Base-by-base conservation (phyloP, 1,140 invertebrate species). In the Heliconius melpomene region DNA sequence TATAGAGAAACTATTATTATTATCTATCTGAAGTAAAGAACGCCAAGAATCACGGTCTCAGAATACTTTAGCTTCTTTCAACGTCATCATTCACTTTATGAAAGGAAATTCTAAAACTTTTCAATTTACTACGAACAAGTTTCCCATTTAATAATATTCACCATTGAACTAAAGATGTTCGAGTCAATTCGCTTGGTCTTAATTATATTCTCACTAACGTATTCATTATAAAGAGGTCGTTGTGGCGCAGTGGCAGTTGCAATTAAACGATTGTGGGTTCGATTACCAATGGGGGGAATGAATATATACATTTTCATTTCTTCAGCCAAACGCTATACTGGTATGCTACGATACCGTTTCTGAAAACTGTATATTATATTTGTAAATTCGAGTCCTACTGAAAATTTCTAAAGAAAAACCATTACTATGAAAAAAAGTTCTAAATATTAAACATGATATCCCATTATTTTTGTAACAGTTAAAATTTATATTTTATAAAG, bases 101-200 rank as follows among this genome's bases (percentile, higher is more conserved):
- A 57, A 57, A 57, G 54, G 54, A 57, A 57, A 57, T 57, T 57
- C 54, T 57, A 57, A 57, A 57, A 57, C 54, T 57, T 57, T 57
- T 57, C 54, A 57, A 57, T 57, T 57, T 57, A 57, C 54, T 57
- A 57, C 20, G 54, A 57, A 11, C 54, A 57, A 57, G 54, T 57
- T 57, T 9, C 20, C 8, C 54, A 9, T 57, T 57, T 57, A 57
- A 57, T 57, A 57, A 57, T 52, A 52, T 52, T 52, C 50, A 52
- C 50, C 50, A 52, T 20, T 52, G 50, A 20, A 52, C 6, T 52
- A 52, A 57, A 57, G 54, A 57, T 23, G n/a, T 57, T 57, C 20
- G n/a, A 57, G 54, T 23, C 54, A 57, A 57, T 57, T 57, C 54
- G 7, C 54, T 57, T 23, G 7, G 54, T 57, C n/a, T 57, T 57